phyloP scores from a whole-genome alignment of 64 coral and sea anemone genomes.

The Platygyra sinensis region DNA sequence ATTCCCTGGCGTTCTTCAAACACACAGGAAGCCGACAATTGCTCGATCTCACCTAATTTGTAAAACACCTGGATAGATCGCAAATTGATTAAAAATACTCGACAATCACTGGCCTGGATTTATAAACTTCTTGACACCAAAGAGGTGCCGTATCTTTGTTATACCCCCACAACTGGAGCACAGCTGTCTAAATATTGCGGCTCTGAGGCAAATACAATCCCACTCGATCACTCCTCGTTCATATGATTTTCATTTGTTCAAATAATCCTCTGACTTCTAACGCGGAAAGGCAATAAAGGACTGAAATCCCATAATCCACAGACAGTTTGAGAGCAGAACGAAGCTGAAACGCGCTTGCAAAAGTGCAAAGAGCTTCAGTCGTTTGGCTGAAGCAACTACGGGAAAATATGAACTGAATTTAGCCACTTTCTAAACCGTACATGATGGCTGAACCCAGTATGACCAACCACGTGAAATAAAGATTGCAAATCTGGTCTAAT shows the following conservation, averaged over 20 bases:
- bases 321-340: not conserved
- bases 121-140: constrained; percentile 8
- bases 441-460: too few relatives aligned
- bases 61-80: constrained; percentile 1
- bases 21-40: not conserved
- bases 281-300: not conserved
- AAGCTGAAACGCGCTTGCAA: not conserved
- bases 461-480: constrained; percentile 7
- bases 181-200: not conserved
- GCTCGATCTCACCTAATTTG: not conserved
- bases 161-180: not conserved
- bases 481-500: constrained; percentile 13
- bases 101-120: not conserved
- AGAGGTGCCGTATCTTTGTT: not conserved
- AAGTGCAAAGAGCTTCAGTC: too few relatives aligned
- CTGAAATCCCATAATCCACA: not conserved
- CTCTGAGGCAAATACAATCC: not conserved
- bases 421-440: not conserved
- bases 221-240: not conserved
- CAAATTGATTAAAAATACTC: constrained; percentile 34
- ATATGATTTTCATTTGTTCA: not conserved
- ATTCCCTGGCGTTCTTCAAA: not conserved
- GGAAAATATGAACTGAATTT: not conserved
- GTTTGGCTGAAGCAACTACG: not conserved
- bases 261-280: not conserved